Conservation (phyloP, 2,113 vertebrate genomes). For the Marmota monax region DNA sequence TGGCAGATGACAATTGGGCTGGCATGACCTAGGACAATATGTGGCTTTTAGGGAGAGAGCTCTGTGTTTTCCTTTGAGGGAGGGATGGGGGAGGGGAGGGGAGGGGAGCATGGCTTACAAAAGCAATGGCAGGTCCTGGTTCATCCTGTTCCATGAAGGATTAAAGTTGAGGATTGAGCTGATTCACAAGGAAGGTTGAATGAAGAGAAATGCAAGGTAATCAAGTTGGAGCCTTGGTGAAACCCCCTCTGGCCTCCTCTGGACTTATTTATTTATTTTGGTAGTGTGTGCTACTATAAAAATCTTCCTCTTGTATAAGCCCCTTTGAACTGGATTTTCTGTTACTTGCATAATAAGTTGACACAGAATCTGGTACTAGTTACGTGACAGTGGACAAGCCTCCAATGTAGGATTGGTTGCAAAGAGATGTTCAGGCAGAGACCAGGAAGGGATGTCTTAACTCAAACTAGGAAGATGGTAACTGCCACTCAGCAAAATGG, state of each 20-base stretch:
- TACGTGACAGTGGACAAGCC: not conserved
- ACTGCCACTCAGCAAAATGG: not conserved
- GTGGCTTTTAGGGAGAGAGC: not conserved
- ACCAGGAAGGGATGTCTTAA: not conserved
- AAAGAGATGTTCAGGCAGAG: not conserved
- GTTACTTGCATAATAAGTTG: not conserved
- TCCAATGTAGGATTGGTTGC: not conserved
- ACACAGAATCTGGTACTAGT: not conserved
- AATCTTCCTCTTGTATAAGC: not conserved
- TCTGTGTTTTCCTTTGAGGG: not conserved
- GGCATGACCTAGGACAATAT: not conserved
- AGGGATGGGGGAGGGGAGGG: not conserved
- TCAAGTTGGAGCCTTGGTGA: not conserved
- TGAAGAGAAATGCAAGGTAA: not conserved
- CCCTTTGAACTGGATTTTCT: not conserved
- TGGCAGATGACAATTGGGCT: not conserved
- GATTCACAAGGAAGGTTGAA: not conserved
- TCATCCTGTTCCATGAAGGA: not conserved
- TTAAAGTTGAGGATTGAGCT: not conserved
- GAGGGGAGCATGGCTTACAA: not conserved
- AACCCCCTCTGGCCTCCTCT: not conserved
- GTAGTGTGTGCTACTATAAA: not conserved
- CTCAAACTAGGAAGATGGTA: not conserved
- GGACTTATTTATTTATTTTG: not conserved
- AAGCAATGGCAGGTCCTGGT: not conserved